Evolutionary conservation across 2,888 invertebrate genomes (phyloP).

Genomic region (Hyposoter didymator): DNA sequence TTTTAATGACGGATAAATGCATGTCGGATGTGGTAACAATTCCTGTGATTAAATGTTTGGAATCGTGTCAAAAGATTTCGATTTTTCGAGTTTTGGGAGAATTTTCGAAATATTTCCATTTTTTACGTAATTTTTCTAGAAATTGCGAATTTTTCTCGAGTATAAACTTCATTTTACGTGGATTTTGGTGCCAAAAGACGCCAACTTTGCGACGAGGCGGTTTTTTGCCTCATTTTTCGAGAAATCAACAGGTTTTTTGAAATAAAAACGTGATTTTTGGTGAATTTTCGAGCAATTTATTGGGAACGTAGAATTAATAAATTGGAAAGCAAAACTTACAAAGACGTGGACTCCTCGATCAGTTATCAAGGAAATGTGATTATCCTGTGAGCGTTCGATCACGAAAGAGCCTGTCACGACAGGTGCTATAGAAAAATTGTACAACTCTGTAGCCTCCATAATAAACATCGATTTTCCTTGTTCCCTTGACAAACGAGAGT

Average conservation of each 20-base stretch:
- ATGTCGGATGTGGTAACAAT: slow-evolving; percentile 78
- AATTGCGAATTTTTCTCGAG: no score
- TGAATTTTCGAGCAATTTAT: neutral
- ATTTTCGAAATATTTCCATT: neutral
- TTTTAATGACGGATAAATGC: slow-evolving; percentile 73
- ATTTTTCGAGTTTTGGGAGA: neutral
- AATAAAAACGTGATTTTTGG: no score
- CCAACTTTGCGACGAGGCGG: no score
- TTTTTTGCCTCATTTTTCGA: no score
- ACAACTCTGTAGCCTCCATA: slow-evolving; percentile 75
- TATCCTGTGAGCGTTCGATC: slow-evolving; percentile 82
- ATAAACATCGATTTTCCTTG: neutral
- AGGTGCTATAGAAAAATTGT: slow-evolving; percentile 73
- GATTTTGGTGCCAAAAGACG: no score
- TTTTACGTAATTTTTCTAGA: no score
- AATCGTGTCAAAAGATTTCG: neutral
- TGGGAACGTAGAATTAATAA: neutral
- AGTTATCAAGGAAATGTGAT: slow-evolving; percentile 81
- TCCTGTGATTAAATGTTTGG: slow-evolving; percentile 72
- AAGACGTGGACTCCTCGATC: slow-evolving; percentile 80
- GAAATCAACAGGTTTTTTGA: no score
- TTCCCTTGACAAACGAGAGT: neutral
- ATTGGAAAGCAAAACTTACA: slow-evolving; percentile 73
- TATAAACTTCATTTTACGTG: no score
- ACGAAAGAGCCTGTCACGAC: slow-evolving; percentile 76